These are phyloP conservation scores for Thunnus thynnus DNA, from an alignment of 2,113 vertebrate genomes.

Conservation along the genomic window DNA sequence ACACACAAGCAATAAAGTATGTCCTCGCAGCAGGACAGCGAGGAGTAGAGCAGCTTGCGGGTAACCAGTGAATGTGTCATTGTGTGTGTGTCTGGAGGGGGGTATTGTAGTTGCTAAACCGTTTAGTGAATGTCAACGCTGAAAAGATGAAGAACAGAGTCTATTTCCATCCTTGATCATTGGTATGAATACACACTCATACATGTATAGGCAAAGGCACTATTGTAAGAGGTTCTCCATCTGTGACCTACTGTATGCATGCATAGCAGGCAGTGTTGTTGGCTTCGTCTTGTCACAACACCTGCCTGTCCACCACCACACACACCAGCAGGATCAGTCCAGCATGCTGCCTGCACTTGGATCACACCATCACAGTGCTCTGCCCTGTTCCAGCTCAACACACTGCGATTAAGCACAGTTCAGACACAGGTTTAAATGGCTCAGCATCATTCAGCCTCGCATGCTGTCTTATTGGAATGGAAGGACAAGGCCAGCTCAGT, in stretches of 20 bases:
- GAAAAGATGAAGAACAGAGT: neutral
- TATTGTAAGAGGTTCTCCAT: neutral
- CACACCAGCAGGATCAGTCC: constrained; percentile 48
- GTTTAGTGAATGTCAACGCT: constrained; percentile 32
- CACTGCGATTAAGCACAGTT: constrained; percentile 38
- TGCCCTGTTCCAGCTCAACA: constrained; percentile 52
- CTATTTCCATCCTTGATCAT: neutral
- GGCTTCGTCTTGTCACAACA: constrained; percentile 68
- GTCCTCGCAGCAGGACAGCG: constrained; percentile 23
- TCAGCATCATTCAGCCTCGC: constrained; percentile 37
- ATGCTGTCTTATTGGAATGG: constrained; percentile 22
- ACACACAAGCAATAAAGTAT: constrained; percentile 36
- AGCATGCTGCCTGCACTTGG: constrained; percentile 47
- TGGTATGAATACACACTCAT: neutral
- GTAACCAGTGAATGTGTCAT: constrained; percentile 22
- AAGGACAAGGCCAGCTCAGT: constrained; percentile 11
- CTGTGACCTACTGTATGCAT: constrained; percentile 14
- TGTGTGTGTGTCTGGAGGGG: neutral
- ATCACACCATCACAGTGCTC: constrained; percentile 43
- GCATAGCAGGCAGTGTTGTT: constrained; percentile 31
- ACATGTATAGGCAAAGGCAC: neutral
- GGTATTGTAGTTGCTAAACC: neutral
- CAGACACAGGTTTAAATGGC: constrained; percentile 35
- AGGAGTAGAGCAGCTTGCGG: constrained; percentile 7
- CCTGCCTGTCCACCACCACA: constrained; percentile 52